Evolutionary conservation across 2,113 vertebrate species (phyloP).

Genomic region (Platycercus adscitus): DNA sequence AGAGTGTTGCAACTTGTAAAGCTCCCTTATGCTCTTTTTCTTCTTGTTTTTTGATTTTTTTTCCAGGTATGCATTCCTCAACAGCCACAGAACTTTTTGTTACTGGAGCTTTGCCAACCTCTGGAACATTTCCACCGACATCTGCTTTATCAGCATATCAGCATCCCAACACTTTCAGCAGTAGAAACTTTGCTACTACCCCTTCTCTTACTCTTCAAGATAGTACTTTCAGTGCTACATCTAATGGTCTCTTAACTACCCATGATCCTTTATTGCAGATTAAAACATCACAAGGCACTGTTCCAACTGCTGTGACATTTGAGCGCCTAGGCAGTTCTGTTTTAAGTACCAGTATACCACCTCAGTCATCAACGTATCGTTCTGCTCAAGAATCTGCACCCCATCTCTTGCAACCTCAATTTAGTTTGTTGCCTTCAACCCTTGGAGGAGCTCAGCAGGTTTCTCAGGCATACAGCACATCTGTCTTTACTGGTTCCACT

Average conservation of each 20-base stretch:
- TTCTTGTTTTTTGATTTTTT: constrained; percentile 69
- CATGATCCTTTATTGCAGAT: constrained; percentile 92
- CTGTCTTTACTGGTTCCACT: constrained; percentile 88
- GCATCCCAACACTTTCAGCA: constrained; percentile 89
- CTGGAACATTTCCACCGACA: constrained; percentile 90
- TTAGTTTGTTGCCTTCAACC: constrained; percentile 87
- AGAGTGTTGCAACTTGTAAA: not conserved
- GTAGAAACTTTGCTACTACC: constrained; percentile 88
- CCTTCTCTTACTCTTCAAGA: constrained; percentile 91
- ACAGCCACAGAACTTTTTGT: constrained; percentile 90
- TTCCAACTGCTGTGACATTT: constrained; percentile 89
- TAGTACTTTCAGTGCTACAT: constrained; percentile 88
- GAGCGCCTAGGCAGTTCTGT: constrained; percentile 86
- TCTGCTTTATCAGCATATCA: constrained; percentile 90
- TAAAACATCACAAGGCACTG: constrained; percentile 89
- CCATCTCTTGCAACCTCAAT: constrained; percentile 95
- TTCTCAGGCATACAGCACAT: constrained; percentile 86
- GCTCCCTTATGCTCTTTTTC: constrained; percentile 19
- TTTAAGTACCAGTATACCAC: constrained; percentile 86
- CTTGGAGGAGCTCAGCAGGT: constrained; percentile 84
- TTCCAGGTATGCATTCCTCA: constrained; percentile 91
- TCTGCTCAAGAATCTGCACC: constrained; percentile 98
- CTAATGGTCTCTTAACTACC: constrained; percentile 89
- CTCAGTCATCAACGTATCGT: constrained; percentile 97
- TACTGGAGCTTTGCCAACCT: constrained; percentile 90